These are phyloP conservation scores for Agapornis canus DNA, from an alignment of 2,797 vertebrate genomes.

Conservation along the genomic window DNA sequence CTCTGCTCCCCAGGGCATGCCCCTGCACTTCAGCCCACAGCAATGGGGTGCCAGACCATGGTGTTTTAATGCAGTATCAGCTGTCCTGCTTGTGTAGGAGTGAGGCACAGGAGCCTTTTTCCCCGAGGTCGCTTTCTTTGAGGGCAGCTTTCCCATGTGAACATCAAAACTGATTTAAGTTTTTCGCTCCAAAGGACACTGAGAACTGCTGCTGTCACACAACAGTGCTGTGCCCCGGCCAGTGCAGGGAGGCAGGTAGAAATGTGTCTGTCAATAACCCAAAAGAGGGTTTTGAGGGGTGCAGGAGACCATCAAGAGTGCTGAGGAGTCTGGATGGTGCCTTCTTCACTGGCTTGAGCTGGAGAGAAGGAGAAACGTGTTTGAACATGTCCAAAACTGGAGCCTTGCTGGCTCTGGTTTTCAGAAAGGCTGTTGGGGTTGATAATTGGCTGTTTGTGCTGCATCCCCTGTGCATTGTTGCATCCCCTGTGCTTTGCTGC, in stretches of 20 bases:
- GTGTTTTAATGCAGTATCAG: neutral
- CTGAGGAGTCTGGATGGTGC: neutral
- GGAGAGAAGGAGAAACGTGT: neutral
- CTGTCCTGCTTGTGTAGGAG: neutral
- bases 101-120: accelerated
- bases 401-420: neutral
- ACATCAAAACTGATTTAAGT: accelerated
- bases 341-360: neutral
- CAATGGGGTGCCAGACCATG: accelerated
- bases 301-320: neutral
- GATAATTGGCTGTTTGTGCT: neutral
- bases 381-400: neutral
- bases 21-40: neutral
- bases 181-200: neutral
- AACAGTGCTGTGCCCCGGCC: neutral
- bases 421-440: neutral
- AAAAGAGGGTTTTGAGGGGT: neutral
- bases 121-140: accelerated
- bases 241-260: neutral
- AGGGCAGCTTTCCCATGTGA: neutral
- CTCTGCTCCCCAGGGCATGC: neutral
- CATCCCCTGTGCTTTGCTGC: too few relatives aligned
- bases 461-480: accelerated
- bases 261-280: neutral
- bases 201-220: neutral